Percentiles rank a stretch among this genome's conserved stretches.
Conservation (phyloP, 2,113 vertebrate species). For the Tauraco erythrolophus region DNA sequence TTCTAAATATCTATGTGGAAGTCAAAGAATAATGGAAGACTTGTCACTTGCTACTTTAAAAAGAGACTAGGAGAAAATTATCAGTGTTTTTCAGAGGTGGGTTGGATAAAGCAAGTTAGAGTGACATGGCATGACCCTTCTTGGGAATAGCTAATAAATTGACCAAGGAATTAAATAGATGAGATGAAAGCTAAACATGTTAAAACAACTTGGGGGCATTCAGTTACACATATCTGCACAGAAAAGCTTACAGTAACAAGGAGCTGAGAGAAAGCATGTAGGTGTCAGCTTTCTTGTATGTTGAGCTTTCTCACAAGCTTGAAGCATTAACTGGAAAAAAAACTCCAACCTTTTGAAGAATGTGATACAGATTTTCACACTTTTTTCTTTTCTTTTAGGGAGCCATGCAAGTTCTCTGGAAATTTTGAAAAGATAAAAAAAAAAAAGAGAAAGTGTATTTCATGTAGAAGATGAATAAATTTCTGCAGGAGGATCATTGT, state of each 20-base stretch:
- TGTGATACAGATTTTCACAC: background rate
- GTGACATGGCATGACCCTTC: background rate
- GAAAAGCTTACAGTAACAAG: background rate
- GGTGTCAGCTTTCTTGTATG: background rate
- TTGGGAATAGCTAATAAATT: background rate
- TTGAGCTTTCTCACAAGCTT: background rate
- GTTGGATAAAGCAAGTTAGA: background rate
- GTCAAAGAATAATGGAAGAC: background rate
- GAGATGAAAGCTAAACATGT: background rate
- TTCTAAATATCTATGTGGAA: background rate
- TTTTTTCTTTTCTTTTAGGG: background rate
- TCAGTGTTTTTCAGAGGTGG: background rate
- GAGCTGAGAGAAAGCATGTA: background rate
- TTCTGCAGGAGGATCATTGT: background rate
- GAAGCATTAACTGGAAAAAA: background rate
- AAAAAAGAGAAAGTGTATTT: background rate
- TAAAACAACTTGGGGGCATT: background rate
- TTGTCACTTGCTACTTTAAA: background rate
- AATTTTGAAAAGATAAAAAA: background rate
- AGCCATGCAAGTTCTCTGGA: background rate
- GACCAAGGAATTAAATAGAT: background rate
- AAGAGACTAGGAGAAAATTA: background rate
- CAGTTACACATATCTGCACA: background rate
- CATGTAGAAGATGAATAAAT: background rate
- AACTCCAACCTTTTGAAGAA: background rate